Base-by-base conservation (phyloP, 2,113 vertebrate species). In the Onychostoma macrolepis region DNA sequence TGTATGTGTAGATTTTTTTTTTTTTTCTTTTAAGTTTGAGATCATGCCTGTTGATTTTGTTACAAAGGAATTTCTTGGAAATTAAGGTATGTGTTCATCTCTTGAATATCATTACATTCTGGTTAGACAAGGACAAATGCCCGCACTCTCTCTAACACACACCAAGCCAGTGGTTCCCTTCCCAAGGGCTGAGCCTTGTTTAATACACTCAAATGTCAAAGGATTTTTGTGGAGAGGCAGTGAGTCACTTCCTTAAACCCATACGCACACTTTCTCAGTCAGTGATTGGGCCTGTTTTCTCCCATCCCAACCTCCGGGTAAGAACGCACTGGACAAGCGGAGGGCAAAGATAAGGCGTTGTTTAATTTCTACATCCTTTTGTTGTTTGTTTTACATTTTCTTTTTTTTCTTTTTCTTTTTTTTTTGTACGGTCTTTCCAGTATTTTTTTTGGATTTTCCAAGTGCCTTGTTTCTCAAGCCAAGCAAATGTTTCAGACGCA, bases 201-300 rank as follows among this genome's bases (percentile, higher is more conserved):
- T 86, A 79, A 86, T 83, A 17, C 80, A 48, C 74, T 79, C 67
- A 79, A 30, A 38, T 65, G 83, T 63, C 83, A 81, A 81, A 80
- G 77, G 26, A 43, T 50, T 38, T 81, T 75, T 38, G 6, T 41
- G 30, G 38, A 30, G 15, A 33, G 65, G 5, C 50, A 79, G 56
- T 75, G 83, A 85, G 58, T 78, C 65, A 72, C 13, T 76, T 79
- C 50, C 48, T 71, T 72, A 88, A 56, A 88, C 28, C 26, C 41
- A 19, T 43, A 24, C n/a, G 21, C 53, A 28, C 28, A 56, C 41
- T 82, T 56, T 63, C n/a, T 58, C 69, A 38, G 8, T 76, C 72
- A 24, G 19, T 58, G 4, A 19, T 82, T 81, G 26, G 41, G 21
- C n/a, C n/a, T 19, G 79, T 65, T 30, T 81, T 45, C 21, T 45